Evolutionary conservation across 2,888 invertebrate genomes (phyloP).

Genomic region (Lissocephala sabroskyi): DNA sequence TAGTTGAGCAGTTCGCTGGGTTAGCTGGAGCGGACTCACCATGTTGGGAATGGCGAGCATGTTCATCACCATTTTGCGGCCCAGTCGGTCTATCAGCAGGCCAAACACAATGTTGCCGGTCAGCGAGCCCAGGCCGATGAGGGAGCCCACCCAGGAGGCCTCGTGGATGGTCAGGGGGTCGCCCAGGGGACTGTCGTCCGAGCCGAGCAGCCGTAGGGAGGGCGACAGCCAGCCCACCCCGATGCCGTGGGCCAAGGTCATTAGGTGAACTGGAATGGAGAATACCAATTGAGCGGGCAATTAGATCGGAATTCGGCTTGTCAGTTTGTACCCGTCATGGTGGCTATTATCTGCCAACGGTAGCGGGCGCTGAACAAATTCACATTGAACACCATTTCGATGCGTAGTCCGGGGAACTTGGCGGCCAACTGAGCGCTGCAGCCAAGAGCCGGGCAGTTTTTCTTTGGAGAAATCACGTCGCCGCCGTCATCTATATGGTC

Average conservation of each 20-base stretch:
- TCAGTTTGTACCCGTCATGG: slow-evolving; percentile 52
- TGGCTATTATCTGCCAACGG: slow-evolving; percentile 48
- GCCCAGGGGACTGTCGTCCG: slow-evolving; percentile 33
- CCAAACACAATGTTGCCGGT: slow-evolving; percentile 59
- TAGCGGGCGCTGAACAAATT: slow-evolving; percentile 36
- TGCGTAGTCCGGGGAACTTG: background rate
- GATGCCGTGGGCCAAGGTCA: slow-evolving; percentile 61
- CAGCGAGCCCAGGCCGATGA: slow-evolving; percentile 55
- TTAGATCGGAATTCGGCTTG: too few species aligned
- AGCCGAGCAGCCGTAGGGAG: slow-evolving; percentile 44
- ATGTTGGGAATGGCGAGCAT: slow-evolving; percentile 56
- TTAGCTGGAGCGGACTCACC: slow-evolving; percentile 23
- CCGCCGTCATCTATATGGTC: too few species aligned
- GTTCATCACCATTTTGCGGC: slow-evolving; percentile 52
- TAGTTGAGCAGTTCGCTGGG: slow-evolving; percentile 12
- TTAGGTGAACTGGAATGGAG: slow-evolving; percentile 53
- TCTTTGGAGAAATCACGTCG: slow-evolving; percentile 34
- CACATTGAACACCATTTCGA: slow-evolving; percentile 22
- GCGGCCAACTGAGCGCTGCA: slow-evolving; percentile 29
- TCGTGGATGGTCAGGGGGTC: slow-evolving; percentile 35
- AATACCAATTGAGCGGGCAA: too few species aligned
- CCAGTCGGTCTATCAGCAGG: slow-evolving; percentile 47
- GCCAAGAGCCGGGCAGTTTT: slow-evolving; percentile 3
- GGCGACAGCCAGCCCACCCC: slow-evolving; percentile 66
- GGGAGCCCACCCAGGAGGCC: slow-evolving; percentile 59